Conservation (phyloP, 2,113 vertebrate species). For the Protomyctophum bolini region DNA sequence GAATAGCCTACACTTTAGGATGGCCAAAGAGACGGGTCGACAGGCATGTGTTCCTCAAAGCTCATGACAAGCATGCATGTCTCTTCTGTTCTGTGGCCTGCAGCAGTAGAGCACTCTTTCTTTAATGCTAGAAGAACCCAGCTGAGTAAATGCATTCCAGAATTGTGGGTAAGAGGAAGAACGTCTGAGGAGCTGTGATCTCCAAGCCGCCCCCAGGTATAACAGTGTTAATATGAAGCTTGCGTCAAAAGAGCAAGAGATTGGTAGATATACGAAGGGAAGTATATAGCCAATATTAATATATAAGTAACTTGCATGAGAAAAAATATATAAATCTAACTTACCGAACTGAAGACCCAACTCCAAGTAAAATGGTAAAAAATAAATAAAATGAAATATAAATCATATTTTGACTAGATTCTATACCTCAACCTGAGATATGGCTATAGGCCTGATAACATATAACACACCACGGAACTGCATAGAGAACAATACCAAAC, state of each 20-base stretch:
- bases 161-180: constrained; percentile 67
- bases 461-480: constrained; percentile 1
- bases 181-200: constrained; percentile 50
- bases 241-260: constrained; percentile 45
- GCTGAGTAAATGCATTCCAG: constrained; percentile 77
- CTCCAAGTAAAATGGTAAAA: neutral
- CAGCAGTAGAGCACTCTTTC: constrained; percentile 61
- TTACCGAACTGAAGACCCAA: neutral
- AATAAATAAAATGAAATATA: neutral
- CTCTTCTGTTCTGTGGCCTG: constrained; percentile 52
- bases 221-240: constrained; percentile 61
- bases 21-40: too few relatives aligned
- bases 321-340: constrained; percentile 11
- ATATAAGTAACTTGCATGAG: constrained; percentile 5
- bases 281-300: too few relatives aligned
- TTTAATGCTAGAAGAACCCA: constrained; percentile 62
- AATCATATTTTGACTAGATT: neutral
- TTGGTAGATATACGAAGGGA: constrained; percentile 6
- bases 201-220: constrained; percentile 58
- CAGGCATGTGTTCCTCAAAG: constrained; percentile 56
- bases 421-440: neutral
- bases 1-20: too few relatives aligned
- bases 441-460: neutral
- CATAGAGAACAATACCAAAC: constrained; percentile 31
- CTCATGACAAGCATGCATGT: constrained; percentile 67